Percentiles rank a stretch among this genome's conserved stretches.
phyloP scores from a whole-genome alignment of 2,888 invertebrate genomes.

The Tetranychus piercei region DNA sequence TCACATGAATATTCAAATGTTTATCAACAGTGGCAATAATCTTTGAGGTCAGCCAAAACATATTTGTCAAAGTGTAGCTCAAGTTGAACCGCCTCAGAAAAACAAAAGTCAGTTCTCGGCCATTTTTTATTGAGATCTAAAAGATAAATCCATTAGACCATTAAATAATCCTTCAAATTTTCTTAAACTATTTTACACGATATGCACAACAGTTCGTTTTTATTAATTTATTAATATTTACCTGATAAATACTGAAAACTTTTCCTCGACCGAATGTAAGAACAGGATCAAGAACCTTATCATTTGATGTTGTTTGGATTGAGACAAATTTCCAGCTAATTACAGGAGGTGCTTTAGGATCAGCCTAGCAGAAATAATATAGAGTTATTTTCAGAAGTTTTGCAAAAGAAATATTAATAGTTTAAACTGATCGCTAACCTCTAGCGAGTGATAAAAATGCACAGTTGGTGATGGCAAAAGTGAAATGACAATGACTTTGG shows the following conservation, averaged over 20 bases:
- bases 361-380: conserved; percentile 29
- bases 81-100: conserved; percentile 51
- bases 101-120: conserved; percentile 38
- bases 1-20: conserved; percentile 61
- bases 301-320: conserved; percentile 48
- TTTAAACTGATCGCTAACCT: conserved; percentile 30
- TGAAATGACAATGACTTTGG: conserved; percentile 65
- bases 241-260: conserved; percentile 66
- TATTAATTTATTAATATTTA: too few relatives aligned
- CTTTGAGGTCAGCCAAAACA: conserved; percentile 53
- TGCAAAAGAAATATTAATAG: not conserved
- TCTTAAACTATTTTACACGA: too few relatives aligned
- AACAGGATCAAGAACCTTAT: conserved; percentile 57
- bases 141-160: conserved; percentile 32
- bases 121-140: not conserved
- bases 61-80: conserved; percentile 51
- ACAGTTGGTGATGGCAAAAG: conserved; percentile 57
- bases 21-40: conserved; percentile 68
- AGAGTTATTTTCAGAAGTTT: too few relatives aligned
- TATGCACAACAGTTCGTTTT: conserved; percentile 34
- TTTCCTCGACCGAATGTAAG: conserved; percentile 70
- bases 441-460: conserved; percentile 54
- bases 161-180: too few relatives aligned
- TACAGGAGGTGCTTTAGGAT: conserved; percentile 59
- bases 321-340: conserved; percentile 80